Evolutionary conservation across 2,888 invertebrate species (phyloP), one percentile per base, ranked within the genome.

Genomic region (Thera obeliscata): DNA sequence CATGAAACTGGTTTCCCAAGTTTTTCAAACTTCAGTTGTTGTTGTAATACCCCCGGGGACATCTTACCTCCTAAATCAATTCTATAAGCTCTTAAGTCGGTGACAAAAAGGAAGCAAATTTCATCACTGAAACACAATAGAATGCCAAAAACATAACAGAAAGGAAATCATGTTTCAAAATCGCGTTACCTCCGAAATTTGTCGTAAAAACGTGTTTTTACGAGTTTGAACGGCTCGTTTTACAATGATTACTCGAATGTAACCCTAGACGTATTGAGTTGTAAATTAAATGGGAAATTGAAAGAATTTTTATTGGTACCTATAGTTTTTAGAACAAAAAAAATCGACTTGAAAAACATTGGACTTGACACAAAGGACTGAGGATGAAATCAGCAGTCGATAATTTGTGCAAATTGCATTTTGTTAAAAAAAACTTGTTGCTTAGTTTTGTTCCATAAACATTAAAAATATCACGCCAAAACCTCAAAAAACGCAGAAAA

Each of bases 181-280:
- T 84, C 82, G 77, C 71, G 81, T 86, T 85, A 85, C 81, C 81
- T 76, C 68, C 65, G 78, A 83, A 86, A 85, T 84, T 85, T 79
- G 81, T 80, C 85, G 80, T 86, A 85, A 86, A 85, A 85, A 80
- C 78, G 76, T 78, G 75, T 80, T 86, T 52, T 86, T 83, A 84
- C 76, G 81, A 74, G 75, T 61, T 64, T 56, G 73, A 70, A 67
- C 69, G 70, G 72, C 73, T 73, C 67, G 73, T 71, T 67, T 69
- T 77, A 74, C 77, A 70, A 75, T 75, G 74, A 74, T 69, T 75
- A 74, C 76, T 75, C 74, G 77, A 80, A 76, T 63, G 55, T 60
- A 65, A 67, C 46, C 22, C 11, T 33, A 38, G 61, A 59, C 49
- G 63, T 63, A 55, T 61, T 54, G 50, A 59, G 49, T 52, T 50